A percentile compares a stretch with the other conserved stretches of the same genome.
Conservation (phyloP, 64 coral and sea anemone genomes). For the Pachyseris speciosa region DNA sequence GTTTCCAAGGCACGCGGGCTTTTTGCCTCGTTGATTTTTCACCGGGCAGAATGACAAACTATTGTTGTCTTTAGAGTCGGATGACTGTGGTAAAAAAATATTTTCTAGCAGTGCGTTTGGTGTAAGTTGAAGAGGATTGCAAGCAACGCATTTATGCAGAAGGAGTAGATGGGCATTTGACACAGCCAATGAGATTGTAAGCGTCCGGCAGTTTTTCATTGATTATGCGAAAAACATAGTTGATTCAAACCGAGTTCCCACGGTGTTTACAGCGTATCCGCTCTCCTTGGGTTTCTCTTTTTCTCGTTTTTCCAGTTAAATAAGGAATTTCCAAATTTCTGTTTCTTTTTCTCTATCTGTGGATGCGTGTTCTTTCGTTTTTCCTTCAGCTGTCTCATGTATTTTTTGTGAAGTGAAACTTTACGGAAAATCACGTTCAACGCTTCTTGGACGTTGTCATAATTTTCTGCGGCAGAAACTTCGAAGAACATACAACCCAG, state of each 20-base stretch:
- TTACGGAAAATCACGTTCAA: conserved; percentile 89
- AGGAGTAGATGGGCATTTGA: no score
- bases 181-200: no score
- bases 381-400: conserved; percentile 59
- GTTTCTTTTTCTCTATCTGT: conserved; percentile 74
- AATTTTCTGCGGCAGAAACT: conserved; percentile 93
- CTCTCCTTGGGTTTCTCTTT: conserved; percentile 47
- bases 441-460: conserved; percentile 90
- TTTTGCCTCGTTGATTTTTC: no score
- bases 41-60: no score
- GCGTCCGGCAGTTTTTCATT: background rate
- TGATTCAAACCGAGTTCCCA: no score
- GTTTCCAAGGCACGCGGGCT: no score
- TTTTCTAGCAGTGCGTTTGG: no score
- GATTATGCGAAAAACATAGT: background rate
- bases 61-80: no score
- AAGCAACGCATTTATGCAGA: no score
- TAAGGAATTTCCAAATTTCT: conserved; percentile 91
- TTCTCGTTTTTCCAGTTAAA: conserved; percentile 91
- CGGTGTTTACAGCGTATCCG: background rate
- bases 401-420: conserved; percentile 85
- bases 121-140: no score
- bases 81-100: no score
- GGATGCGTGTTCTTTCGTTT: conserved; percentile 69
- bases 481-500: conserved; percentile 98